Conservation (phyloP, 1,140 invertebrate genomes). For the Drosophila mayri region DNA sequence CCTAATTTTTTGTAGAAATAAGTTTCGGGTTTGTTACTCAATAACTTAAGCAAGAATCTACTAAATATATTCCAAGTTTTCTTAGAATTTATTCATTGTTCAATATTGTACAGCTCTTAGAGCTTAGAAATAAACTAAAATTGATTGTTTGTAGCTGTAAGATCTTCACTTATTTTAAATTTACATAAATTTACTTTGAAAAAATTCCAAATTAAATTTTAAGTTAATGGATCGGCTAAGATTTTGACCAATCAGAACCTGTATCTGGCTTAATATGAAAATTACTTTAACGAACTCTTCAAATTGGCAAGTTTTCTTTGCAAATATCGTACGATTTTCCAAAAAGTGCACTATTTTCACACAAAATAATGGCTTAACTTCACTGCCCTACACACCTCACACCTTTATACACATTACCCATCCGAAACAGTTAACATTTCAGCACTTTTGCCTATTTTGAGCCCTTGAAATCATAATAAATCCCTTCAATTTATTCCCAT, state of each 20-base stretch:
- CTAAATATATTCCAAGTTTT: not conserved
- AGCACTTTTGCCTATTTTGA: slow-evolving; percentile 8
- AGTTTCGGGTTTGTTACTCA: not conserved
- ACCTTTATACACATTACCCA: not conserved
- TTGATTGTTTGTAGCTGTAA: slow-evolving; percentile 4
- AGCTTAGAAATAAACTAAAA: slow-evolving; percentile 11
- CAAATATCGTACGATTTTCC: not conserved
- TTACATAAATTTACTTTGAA: not conserved
- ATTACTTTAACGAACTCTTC: not conserved
- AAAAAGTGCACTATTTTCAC: slow-evolving; percentile 1
- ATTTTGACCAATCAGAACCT: not conserved
- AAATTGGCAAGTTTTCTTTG: not conserved
- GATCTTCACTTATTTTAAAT: not conserved
- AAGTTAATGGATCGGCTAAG: not conserved
- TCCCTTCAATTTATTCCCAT: not conserved
- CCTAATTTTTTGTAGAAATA: not conserved
- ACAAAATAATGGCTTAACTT: not conserved
- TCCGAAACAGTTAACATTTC: not conserved
- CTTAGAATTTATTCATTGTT: not conserved
- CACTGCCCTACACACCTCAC: slow-evolving; percentile 3
- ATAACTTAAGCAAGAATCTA: not conserved
- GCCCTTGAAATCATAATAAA: not conserved
- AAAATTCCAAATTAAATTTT: slow-evolving; percentile 2
- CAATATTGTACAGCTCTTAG: slow-evolving; percentile 3
- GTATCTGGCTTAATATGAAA: not conserved